Percentiles rank a stretch among this genome's conserved stretches.
Conservation (phyloP, 2,888 invertebrate species). For the Drosophila pseudotalamancana region DNA sequence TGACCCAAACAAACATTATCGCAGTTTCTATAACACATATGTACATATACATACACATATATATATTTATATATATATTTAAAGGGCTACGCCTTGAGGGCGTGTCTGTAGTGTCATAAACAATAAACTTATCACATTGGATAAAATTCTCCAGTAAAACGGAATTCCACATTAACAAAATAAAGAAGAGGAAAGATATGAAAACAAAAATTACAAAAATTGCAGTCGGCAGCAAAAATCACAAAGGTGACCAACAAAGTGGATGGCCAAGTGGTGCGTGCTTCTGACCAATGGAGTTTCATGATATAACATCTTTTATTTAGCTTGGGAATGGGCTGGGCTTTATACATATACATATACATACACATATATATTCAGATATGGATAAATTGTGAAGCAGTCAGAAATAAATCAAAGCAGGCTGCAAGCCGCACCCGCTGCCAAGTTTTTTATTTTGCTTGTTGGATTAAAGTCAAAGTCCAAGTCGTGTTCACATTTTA, state of each 20-base stretch:
- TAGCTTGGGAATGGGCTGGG: too few species aligned
- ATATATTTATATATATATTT: too few species aligned
- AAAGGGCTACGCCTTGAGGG: conserved; percentile 50
- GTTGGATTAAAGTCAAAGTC: conserved; percentile 30
- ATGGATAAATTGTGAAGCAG: background rate
- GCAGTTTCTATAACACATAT: conserved; percentile 2
- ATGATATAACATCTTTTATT: too few species aligned
- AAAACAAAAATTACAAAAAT: conserved; percentile 24
- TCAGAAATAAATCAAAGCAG: conserved; percentile 42
- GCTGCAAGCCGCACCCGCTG: conserved; percentile 38
- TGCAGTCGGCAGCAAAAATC: conserved; percentile 40
- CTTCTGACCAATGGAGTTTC: conserved; percentile 50
- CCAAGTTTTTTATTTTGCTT: background rate
- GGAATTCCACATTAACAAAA: conserved; percentile 29
- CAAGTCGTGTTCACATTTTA: conserved; percentile 29
- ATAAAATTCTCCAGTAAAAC: conserved; percentile 26
- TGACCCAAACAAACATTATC: conserved; percentile 3
- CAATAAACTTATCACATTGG: conserved; percentile 61
- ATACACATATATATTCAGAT: too few species aligned
- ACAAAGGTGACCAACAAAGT: conserved; percentile 33
- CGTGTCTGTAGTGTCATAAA: conserved; percentile 53
- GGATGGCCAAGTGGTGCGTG: conserved; percentile 47
- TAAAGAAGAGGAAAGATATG: background rate
- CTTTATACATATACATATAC: conserved; percentile 1
- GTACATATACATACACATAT: background rate